A percentile compares a stretch with the other conserved stretches of the same genome.
phyloP scores from a whole-genome alignment of 1,140 invertebrate species.

The Drosophila triauraria region DNA sequence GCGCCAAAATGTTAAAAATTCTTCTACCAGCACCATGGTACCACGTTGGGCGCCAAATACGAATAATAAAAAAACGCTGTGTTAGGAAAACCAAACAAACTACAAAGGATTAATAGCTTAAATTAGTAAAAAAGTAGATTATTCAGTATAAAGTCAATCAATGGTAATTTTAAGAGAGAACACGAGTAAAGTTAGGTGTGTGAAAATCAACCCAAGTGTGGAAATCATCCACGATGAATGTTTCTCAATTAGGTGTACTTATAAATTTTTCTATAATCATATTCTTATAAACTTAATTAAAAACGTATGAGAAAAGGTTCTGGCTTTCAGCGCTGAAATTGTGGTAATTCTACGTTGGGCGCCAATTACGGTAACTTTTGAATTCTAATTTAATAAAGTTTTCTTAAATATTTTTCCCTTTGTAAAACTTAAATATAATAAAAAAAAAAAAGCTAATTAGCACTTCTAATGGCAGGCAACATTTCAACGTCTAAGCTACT shows the following conservation, averaged over 20 bases:
- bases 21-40: background rate
- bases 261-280: no score
- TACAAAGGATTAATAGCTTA: background rate
- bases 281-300: no score
- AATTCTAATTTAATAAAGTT: no score
- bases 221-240: no score
- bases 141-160: no score
- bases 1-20: background rate
- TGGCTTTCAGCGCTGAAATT: no score
- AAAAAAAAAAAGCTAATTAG: background rate
- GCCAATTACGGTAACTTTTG: background rate
- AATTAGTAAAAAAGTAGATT: background rate
- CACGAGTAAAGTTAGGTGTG: no score
- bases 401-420: background rate
- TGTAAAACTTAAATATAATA: background rate
- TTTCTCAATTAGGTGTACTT: no score
- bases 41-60: background rate
- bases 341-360: background rate
- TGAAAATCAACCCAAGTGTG: no score
- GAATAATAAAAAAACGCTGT: background rate
- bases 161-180: no score
- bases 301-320: no score
- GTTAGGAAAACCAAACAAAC: background rate
- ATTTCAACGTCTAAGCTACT: background rate
- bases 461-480: conserved; percentile 3